These are phyloP conservation scores for Drosophila tripunctata DNA, from an alignment of 2,888 invertebrate genomes.

Conservation along the genomic window DNA sequence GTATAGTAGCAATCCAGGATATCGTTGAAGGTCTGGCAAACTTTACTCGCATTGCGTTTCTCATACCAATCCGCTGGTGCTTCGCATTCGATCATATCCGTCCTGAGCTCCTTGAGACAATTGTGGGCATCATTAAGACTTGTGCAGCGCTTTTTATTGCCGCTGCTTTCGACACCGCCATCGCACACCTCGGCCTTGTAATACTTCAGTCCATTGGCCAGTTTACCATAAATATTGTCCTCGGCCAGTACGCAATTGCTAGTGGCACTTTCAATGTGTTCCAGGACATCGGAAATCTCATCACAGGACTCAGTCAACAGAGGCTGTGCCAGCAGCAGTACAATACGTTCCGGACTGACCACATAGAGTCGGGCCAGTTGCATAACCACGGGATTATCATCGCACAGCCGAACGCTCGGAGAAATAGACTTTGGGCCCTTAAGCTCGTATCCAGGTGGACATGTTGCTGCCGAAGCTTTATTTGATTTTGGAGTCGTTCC, in stretches of 20 bases:
- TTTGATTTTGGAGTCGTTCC: background rate
- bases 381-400: constrained; percentile 84
- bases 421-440: constrained; percentile 4
- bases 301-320: constrained; percentile 79
- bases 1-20: constrained; percentile 85
- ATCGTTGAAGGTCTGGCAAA: constrained; percentile 85
- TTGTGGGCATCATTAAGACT: constrained; percentile 81
- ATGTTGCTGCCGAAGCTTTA: constrained; percentile 2
- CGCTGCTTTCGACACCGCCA: constrained; percentile 35
- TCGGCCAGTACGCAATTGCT: constrained; percentile 83
- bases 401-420: constrained; percentile 59
- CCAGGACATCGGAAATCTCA: constrained; percentile 76
- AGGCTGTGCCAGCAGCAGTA: constrained; percentile 84
- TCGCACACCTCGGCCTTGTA: constrained; percentile 84
- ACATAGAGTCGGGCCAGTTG: constrained; percentile 85
- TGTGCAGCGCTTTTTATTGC: constrained; percentile 48
- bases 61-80: constrained; percentile 86
- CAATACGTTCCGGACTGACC: constrained; percentile 86
- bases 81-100: constrained; percentile 85
- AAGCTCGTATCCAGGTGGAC: constrained; percentile 44
- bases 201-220: constrained; percentile 84
- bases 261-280: constrained; percentile 82
- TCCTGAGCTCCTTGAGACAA: constrained; percentile 84
- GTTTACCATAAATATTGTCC: constrained; percentile 85
- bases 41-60: constrained; percentile 81